These are phyloP conservation scores for Illadopsis cleaveri DNA, from an alignment of 2,113 vertebrate species.

Conservation along the genomic window DNA sequence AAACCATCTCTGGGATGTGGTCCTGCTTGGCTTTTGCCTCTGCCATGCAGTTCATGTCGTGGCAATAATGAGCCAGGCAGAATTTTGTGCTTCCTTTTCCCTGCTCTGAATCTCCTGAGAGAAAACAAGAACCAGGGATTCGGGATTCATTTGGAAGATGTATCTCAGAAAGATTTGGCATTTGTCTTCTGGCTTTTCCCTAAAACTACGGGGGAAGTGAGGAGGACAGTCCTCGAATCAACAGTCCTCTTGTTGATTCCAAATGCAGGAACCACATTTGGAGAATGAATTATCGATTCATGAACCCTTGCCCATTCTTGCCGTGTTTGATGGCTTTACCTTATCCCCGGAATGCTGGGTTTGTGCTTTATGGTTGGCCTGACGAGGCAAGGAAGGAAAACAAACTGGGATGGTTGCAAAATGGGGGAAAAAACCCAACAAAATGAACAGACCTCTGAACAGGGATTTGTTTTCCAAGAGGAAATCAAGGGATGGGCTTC, in stretches of 20 bases:
- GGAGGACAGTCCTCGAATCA: neutral
- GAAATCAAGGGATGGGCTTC: neutral
- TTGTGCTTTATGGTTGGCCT: neutral
- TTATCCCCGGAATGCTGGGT: accelerated
- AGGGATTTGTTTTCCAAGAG: neutral
- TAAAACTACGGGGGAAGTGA: neutral
- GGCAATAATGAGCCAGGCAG: neutral
- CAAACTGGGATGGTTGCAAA: neutral
- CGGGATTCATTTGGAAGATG: accelerated
- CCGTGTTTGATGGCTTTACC: neutral
- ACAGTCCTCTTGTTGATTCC: neutral
- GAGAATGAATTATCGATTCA: neutral
- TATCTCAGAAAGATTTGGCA: neutral
- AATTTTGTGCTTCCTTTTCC: neutral
- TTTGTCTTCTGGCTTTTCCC: accelerated
- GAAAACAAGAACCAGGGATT: neutral
- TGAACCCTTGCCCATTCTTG: neutral
- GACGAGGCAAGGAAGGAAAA: neutral
- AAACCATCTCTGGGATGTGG: neutral
- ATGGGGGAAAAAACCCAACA: neutral
- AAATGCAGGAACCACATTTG: neutral
- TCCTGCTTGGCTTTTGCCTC: neutral
- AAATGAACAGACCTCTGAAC: neutral
- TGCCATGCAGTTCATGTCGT: accelerated
- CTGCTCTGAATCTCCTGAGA: neutral